These are phyloP conservation scores for Malurus alboscapulatus DNA, from an alignment of 2,113 vertebrate genomes.

Conservation along the genomic window DNA sequence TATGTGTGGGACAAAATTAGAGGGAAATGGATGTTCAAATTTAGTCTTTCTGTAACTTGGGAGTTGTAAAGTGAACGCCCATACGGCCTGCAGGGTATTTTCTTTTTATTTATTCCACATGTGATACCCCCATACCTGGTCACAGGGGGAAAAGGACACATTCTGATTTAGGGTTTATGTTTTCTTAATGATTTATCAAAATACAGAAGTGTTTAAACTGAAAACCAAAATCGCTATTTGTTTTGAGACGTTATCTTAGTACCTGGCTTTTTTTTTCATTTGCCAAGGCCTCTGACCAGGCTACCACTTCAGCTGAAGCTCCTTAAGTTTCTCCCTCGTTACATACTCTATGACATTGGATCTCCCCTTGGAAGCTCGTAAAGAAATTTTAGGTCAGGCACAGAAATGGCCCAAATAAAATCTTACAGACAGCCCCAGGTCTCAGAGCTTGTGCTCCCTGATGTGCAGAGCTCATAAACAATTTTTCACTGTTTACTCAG, in stretches of 20 bases:
- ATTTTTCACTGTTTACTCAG: background rate
- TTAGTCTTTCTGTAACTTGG: background rate
- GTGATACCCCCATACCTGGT: no score
- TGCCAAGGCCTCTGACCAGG: background rate
- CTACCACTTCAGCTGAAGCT: background rate
- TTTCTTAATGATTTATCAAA: background rate
- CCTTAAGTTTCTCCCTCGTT: background rate
- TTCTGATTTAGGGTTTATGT: background rate
- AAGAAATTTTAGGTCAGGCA: background rate
- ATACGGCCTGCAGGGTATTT: background rate
- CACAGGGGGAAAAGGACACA: rapidly evolving
- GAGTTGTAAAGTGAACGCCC: rapidly evolving
- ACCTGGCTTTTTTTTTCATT: background rate
- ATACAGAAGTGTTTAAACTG: background rate
- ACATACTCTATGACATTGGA: background rate
- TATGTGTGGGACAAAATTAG: background rate
- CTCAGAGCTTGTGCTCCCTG: background rate
- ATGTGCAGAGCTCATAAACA: background rate
- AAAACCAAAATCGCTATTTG: background rate
- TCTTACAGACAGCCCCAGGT: background rate
- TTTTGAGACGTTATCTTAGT: background rate
- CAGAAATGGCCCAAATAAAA: background rate
- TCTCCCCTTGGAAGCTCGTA: background rate
- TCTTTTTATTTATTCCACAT: background rate
- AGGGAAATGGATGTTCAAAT: background rate